Conservation (phyloP, 2,797 vertebrate species). For the Rhinogobio ventralis region DNA sequence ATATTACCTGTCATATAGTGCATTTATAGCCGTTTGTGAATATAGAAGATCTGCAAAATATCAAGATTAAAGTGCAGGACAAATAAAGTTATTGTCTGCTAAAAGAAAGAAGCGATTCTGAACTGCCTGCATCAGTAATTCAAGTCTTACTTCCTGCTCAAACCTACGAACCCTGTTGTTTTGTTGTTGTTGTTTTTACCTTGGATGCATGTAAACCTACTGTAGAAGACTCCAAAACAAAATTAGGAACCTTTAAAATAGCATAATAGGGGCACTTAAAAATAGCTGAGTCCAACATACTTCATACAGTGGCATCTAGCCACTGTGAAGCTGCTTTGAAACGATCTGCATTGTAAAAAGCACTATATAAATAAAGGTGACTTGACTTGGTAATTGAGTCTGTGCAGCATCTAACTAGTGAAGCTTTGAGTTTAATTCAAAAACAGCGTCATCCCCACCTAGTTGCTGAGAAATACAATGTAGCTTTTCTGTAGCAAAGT, state of each 20-base stretch:
- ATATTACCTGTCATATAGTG: background rate
- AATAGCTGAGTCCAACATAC: background rate
- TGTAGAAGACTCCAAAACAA: background rate
- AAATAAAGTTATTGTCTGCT: background rate
- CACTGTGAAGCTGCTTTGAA: too few relatives aligned
- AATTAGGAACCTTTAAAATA: background rate
- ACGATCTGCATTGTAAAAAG: too few relatives aligned
- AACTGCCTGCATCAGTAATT: background rate
- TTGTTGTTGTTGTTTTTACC: background rate
- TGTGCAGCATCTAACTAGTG: background rate
- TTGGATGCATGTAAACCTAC: background rate
- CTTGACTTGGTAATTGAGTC: background rate
- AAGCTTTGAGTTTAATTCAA: background rate
- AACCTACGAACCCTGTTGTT: background rate
- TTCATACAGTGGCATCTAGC: too few relatives aligned
- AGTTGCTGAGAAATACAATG: background rate
- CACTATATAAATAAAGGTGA: too few relatives aligned
- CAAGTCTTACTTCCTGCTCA: background rate
- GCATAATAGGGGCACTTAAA: background rate
- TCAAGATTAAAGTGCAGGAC: too few relatives aligned
- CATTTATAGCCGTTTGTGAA: background rate
- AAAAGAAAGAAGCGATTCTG: background rate
- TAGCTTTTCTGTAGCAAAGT: background rate
- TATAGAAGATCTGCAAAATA: background rate
- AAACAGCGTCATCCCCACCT: background rate